Percentiles rank a stretch among this genome's conserved stretches.
phyloP scores from a whole-genome alignment of 64 coral and sea anemone species.

The Trachythela sp. region DNA sequence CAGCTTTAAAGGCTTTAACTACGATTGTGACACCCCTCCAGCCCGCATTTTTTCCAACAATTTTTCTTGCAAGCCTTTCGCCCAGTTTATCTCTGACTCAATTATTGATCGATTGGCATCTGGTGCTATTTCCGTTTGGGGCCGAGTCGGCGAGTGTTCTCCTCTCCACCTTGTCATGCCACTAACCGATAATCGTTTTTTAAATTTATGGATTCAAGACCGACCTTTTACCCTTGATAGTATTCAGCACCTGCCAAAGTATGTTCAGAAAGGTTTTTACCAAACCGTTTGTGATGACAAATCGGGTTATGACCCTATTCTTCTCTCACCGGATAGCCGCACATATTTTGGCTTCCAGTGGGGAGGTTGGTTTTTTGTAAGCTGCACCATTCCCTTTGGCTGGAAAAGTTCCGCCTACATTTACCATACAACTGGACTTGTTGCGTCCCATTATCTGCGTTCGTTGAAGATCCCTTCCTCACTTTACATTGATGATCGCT shows the following conservation, averaged over 20 bases:
- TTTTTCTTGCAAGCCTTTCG: constrained; percentile 27
- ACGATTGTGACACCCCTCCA: constrained; percentile 11
- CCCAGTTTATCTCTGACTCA: constrained; percentile 33
- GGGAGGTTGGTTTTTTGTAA: constrained; percentile 39
- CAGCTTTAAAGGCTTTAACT: background rate
- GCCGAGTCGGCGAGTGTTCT: constrained; percentile 21
- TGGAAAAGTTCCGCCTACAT: constrained; percentile 20
- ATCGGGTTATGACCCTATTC: constrained; percentile 28
- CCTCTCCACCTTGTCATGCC: constrained; percentile 40
- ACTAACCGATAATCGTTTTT: background rate
- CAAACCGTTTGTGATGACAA: constrained; percentile 24
- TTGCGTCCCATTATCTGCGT: constrained; percentile 1
- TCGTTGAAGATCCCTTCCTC: constrained; percentile 37
- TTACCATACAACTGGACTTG: constrained; percentile 33
- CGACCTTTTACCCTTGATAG: constrained; percentile 26
- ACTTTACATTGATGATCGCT: constrained; percentile 13
- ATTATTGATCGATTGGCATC: constrained; percentile 25
- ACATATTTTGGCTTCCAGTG: constrained; percentile 29
- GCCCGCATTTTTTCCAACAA: constrained; percentile 33
- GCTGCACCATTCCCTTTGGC: constrained; percentile 4
- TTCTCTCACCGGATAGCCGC: too few species aligned
- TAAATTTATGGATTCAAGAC: constrained; percentile 37
- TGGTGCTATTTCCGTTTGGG: constrained; percentile 41
- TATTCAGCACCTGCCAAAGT: background rate
- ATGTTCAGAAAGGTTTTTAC: background rate